phyloP scores from a whole-genome alignment of 2,797 vertebrate genomes.

The Sebastes aleutianus region DNA sequence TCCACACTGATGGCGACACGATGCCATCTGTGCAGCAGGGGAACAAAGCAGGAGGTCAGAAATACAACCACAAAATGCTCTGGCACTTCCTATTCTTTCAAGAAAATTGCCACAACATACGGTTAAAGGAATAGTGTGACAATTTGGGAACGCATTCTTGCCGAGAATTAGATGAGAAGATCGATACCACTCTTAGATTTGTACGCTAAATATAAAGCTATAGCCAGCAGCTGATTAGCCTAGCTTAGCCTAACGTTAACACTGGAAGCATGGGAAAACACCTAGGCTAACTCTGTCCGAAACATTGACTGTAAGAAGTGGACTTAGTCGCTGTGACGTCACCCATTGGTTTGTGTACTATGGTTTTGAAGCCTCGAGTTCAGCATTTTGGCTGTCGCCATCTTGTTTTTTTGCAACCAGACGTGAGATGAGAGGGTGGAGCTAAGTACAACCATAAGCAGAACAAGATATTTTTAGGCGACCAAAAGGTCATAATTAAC shows the following conservation, averaged over 20 bases:
- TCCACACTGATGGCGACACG: conserved; percentile 96
- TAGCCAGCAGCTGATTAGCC: background rate
- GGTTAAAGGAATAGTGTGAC: background rate
- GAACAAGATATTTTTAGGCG: no score
- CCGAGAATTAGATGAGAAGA: background rate
- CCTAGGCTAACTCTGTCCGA: background rate
- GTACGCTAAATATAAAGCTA: background rate
- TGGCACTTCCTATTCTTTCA: background rate
- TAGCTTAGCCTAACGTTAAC: background rate
- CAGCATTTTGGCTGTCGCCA: no score
- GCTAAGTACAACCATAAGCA: no score
- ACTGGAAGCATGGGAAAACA: background rate
- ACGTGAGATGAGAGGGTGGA: no score
- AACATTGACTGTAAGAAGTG: no score
- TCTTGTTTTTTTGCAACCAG: no score
- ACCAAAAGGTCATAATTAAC: no score
- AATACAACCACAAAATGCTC: background rate
- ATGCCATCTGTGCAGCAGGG: conserved; percentile 88
- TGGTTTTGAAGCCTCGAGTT: no score
- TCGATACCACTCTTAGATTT: background rate
- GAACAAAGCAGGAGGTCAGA: background rate
- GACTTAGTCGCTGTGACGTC: no score
- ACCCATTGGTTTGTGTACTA: no score
- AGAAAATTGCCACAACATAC: background rate
- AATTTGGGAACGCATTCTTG: background rate